Evolutionary conservation across 2,888 invertebrate species (phyloP).

Genomic region (Ornithoptera priamus): DNA sequence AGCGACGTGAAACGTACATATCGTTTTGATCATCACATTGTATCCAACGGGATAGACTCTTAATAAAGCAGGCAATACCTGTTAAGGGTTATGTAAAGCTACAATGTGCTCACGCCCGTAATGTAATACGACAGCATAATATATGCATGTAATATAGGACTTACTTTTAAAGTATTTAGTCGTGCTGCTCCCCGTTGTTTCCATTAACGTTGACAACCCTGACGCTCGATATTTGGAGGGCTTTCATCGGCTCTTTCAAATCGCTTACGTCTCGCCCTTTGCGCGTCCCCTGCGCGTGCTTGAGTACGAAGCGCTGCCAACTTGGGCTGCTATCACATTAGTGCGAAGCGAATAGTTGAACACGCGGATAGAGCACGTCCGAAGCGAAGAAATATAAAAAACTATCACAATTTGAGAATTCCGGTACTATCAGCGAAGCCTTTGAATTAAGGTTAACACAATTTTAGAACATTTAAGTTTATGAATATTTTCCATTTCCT

Average conservation of each 20-base stretch:
- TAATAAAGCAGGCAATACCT: too few species aligned
- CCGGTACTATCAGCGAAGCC: neutral
- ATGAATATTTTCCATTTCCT: too few species aligned
- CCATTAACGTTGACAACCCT: conserved; percentile 68
- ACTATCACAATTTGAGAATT: neutral
- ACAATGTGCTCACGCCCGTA: too few species aligned
- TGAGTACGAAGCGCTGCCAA: conserved; percentile 43
- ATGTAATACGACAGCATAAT: neutral
- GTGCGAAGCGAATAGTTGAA: conserved; percentile 22
- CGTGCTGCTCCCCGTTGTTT: conserved; percentile 35
- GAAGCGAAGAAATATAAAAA: neutral
- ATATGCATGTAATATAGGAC: neutral
- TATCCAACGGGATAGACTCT: too few species aligned
- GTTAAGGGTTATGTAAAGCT: too few species aligned
- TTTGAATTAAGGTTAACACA: neutral
- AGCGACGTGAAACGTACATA: too few species aligned
- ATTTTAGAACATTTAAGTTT: neutral
- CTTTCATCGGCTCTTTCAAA: conserved; percentile 75
- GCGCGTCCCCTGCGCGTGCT: conserved; percentile 40
- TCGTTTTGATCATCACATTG: too few species aligned
- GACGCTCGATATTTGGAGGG: conserved; percentile 63
- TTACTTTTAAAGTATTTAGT: neutral
- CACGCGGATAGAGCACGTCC: conserved; percentile 11
- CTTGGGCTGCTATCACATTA: conserved; percentile 32
- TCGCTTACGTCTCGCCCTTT: conserved; percentile 59